phyloP scores from a whole-genome alignment of 1,140 invertebrate species.

The Drosophila asahinai region DNA sequence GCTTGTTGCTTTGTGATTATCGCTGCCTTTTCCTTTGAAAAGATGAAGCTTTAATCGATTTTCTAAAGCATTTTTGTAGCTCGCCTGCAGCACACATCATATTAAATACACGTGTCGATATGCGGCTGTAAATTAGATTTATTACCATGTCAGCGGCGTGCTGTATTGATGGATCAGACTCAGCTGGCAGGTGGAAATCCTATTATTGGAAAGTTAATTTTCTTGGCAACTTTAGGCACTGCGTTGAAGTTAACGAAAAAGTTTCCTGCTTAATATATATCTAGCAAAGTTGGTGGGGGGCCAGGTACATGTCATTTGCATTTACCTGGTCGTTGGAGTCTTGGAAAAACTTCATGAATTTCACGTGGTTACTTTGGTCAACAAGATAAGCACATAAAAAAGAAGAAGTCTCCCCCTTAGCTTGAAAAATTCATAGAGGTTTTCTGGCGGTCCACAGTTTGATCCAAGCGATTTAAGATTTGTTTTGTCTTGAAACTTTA shows the following conservation, averaged over 20 bases:
- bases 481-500: too few relatives aligned
- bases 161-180: constrained; percentile 41
- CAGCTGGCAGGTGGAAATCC: constrained; percentile 33
- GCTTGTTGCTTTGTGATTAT: not conserved
- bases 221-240: not conserved
- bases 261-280: not conserved
- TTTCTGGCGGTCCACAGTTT: too few relatives aligned
- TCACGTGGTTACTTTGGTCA: too few relatives aligned
- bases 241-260: constrained; percentile 7
- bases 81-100: not conserved
- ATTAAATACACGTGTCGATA: constrained; percentile 9
- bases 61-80: not conserved
- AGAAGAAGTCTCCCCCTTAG: too few relatives aligned
- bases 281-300: not conserved
- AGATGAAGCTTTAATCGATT: not conserved
- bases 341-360: not conserved
- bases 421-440: not conserved
- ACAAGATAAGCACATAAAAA: too few relatives aligned
- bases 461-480: too few relatives aligned
- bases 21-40: not conserved
- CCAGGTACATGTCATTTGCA: constrained; percentile 1
- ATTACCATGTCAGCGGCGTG: constrained; percentile 8
- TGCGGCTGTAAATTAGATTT: constrained; percentile 40
- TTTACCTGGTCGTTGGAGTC: not conserved
- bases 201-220: constrained; percentile 39